Conservation (phyloP, 2,113 vertebrate species). For the Mesembrinibis cayennensis region DNA sequence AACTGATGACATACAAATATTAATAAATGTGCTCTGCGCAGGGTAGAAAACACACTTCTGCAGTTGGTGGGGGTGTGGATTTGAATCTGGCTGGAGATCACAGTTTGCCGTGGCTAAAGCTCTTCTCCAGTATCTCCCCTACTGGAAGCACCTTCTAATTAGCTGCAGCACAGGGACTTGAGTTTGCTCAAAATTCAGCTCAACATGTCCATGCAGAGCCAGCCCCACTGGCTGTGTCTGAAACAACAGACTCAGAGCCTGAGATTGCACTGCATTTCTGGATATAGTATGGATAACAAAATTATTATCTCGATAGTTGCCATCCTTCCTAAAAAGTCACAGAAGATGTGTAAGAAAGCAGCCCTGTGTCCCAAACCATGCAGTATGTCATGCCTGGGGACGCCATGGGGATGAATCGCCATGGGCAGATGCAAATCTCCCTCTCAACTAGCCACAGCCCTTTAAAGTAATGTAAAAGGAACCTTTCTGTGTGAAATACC, state of each 20-base stretch:
- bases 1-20: not conserved
- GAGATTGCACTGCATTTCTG: not conserved
- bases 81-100: not conserved
- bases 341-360: not conserved
- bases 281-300: not conserved
- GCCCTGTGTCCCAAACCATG: not conserved
- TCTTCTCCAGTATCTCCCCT: not conserved
- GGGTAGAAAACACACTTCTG: not conserved
- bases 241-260: not conserved
- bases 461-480: not conserved
- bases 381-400: rapidly evolving
- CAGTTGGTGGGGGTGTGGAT: not conserved
- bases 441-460: not conserved
- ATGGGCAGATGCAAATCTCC: rapidly evolving
- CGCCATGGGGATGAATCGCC: rapidly evolving
- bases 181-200: not conserved
- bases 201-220: not conserved
- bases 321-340: not conserved
- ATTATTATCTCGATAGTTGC: not conserved
- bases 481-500: not conserved
- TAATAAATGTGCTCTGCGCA: not conserved
- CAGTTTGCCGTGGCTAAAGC: not conserved
- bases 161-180: not conserved
- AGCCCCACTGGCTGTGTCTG: not conserved
- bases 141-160: conserved; percentile 18